Conservation (phyloP, 2,888 invertebrate species). For the Platycnemis pennipes region DNA sequence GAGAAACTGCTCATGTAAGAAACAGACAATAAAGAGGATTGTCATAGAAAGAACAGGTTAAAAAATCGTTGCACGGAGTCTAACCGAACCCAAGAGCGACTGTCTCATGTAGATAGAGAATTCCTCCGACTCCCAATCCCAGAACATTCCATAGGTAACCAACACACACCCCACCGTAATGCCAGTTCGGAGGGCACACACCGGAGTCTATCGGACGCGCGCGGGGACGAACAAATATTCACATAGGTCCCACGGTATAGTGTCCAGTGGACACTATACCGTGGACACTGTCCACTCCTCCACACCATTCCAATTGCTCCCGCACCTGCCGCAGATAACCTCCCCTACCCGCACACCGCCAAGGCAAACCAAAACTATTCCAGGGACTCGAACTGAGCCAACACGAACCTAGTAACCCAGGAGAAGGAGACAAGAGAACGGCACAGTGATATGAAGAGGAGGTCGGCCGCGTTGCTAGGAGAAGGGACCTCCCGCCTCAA, state of each 20-base stretch:
- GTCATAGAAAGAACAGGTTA: too few relatives aligned
- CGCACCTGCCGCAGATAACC: not conserved
- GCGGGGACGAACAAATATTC: slow-evolving; percentile 7
- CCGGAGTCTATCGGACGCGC: not conserved
- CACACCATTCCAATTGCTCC: not conserved
- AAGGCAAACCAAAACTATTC: too few relatives aligned
- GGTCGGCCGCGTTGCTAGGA: not conserved
- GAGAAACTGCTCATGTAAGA: too few relatives aligned
- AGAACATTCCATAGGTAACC: not conserved
- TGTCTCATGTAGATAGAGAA: not conserved
- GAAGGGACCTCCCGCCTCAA: not conserved
- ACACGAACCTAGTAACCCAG: slow-evolving; percentile 1
- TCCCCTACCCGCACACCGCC: not conserved
- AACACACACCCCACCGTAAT: not conserved
- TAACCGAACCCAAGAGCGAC: not conserved
- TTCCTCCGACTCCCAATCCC: not conserved
- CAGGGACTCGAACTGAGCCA: not conserved
- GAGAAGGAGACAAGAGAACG: not conserved
- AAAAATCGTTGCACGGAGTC: not conserved
- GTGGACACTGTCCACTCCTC: not conserved
- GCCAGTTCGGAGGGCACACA: not conserved
- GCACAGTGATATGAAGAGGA: not conserved
- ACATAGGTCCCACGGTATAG: not conserved
- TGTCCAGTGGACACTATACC: not conserved
- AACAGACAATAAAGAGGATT: too few relatives aligned